A percentile compares a stretch with the other conserved stretches of the same genome.
Evolutionary conservation across 2,113 vertebrate genomes (phyloP).

Genomic region (Silurus asotus): DNA sequence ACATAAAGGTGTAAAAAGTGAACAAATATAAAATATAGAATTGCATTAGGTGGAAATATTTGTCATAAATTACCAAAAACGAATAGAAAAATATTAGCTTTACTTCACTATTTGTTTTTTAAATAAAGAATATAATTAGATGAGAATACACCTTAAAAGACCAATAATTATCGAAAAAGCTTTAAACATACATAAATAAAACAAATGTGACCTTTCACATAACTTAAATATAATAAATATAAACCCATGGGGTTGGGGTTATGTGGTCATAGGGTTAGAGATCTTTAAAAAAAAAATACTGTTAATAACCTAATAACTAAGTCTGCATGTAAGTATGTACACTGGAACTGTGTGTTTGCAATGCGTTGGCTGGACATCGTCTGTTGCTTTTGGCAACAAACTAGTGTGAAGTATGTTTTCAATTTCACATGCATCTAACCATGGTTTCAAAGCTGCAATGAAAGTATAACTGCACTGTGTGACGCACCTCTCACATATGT

Average conservation of each 20-base stretch:
- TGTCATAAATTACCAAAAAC: too few relatives aligned
- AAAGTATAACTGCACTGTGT: background rate
- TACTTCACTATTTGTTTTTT: too few relatives aligned
- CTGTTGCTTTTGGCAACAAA: background rate
- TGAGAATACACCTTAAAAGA: background rate
- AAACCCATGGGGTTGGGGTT: too few relatives aligned
- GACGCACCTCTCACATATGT: background rate
- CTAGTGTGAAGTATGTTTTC: background rate
- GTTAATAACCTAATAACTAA: too few relatives aligned
- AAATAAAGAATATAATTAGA: background rate
- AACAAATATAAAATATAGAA: background rate
- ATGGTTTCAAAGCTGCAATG: background rate
- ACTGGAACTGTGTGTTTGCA: background rate
- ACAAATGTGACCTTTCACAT: too few relatives aligned
- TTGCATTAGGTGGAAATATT: background rate
- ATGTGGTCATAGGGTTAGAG: too few relatives aligned
- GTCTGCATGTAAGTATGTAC: background rate
- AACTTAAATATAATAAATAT: too few relatives aligned
- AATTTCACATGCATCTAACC: background rate
- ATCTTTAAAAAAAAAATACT: too few relatives aligned
- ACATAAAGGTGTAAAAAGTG: background rate
- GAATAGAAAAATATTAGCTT: too few relatives aligned
- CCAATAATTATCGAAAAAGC: background rate
- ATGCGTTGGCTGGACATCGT: background rate
- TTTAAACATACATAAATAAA: too few relatives aligned